Evolutionary conservation across 2,113 vertebrate genomes (phyloP).

Genomic region (Tricholaema leucomelas): DNA sequence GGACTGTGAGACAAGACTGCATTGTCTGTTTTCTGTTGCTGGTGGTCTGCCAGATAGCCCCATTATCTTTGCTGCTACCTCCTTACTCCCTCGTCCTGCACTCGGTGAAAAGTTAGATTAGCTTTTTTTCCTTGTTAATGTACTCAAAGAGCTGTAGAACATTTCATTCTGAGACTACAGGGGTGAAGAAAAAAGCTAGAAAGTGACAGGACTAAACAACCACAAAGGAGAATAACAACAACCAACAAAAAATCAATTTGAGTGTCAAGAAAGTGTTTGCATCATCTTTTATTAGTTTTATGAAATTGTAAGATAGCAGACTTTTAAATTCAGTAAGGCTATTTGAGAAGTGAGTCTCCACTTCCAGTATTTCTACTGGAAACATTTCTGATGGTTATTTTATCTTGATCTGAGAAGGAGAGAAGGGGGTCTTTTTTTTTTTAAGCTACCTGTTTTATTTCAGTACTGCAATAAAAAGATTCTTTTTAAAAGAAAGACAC

Average conservation of each 20-base stretch:
- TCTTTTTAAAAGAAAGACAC: not conserved
- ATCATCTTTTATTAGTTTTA: not conserved
- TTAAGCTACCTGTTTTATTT: not conserved
- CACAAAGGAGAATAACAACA: not conserved
- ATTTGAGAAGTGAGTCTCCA: not conserved
- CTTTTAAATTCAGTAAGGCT: not conserved
- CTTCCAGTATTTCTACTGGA: not conserved
- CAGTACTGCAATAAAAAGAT: not conserved
- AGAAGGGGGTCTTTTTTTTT: not conserved
- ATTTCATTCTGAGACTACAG: not conserved
- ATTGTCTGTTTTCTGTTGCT: not conserved
- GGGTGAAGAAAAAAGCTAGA: not conserved
- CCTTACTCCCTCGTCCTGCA: not conserved
- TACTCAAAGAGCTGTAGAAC: not conserved
- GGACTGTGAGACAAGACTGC: not conserved
- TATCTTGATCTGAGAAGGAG: not conserved
- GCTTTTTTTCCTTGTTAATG: not conserved
- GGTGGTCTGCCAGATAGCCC: not conserved
- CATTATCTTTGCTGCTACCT: not conserved
- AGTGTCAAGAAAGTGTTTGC: not conserved
- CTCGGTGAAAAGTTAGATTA: not conserved
- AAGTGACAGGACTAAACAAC: not conserved
- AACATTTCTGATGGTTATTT: not conserved
- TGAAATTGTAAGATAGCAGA: not conserved
- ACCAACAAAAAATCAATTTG: not conserved